Evolutionary conservation across 2,888 invertebrate genomes (phyloP).

Genomic region (Cheilosia urbana): DNA sequence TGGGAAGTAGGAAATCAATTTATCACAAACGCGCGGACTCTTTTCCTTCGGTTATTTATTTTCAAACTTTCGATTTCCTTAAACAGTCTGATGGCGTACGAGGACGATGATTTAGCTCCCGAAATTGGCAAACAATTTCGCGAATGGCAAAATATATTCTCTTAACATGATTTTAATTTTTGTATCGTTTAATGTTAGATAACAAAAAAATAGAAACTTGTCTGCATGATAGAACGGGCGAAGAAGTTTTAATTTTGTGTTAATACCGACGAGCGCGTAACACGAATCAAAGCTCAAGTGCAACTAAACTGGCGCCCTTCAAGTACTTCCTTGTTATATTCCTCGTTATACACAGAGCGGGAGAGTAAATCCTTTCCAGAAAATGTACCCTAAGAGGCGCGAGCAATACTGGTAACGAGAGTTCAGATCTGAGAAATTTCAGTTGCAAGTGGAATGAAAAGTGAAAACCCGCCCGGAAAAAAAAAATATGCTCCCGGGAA

Average conservation of each 20-base stretch:
- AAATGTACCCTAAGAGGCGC: conserved; percentile 33
- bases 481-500: conserved; percentile 24
- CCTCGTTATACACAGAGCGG: conserved; percentile 20
- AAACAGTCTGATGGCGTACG: neutral
- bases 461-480: conserved; percentile 36
- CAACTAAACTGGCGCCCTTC: conserved; percentile 80
- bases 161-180: neutral
- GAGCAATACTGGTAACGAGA: conserved; percentile 9
- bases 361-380: conserved; percentile 61
- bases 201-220: neutral
- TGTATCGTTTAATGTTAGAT: neutral
- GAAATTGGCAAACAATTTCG: neutral
- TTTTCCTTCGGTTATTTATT: conserved; percentile 37
- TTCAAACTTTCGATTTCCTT: conserved; percentile 57
- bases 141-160: neutral
- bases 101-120: neutral
- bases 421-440: neutral
- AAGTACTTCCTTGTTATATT: conserved; percentile 63
- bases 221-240: conserved; percentile 1
- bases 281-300: conserved; percentile 83
- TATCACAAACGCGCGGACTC: conserved; percentile 54
- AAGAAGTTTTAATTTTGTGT: neutral
- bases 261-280: conserved; percentile 77
- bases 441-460: conserved; percentile 47
- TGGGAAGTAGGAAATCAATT: conserved; percentile 57